Percentiles rank a stretch among this genome's conserved stretches.
These are phyloP conservation scores for Manacus vitellinus DNA, from an alignment of 2,113 vertebrate species.

Conservation along the genomic window DNA sequence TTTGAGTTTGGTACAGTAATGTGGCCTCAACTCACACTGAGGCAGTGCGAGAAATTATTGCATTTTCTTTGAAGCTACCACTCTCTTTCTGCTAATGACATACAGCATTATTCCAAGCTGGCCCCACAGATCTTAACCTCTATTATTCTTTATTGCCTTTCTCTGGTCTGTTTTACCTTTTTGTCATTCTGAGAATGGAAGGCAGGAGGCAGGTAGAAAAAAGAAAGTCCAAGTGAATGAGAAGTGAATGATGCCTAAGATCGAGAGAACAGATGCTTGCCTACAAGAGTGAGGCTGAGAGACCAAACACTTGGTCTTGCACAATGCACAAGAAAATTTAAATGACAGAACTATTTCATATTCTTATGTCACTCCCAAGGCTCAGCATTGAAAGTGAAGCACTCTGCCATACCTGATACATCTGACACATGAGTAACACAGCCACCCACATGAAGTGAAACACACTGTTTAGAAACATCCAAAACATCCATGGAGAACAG, in stretches of 20 bases:
- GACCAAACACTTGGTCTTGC: not conserved
- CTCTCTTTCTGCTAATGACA: not conserved
- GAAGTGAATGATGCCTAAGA: not conserved
- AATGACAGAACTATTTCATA: not conserved
- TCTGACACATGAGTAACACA: constrained; percentile 98
- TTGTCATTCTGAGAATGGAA: not conserved
- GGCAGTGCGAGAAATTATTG: not conserved
- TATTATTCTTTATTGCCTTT: not conserved
- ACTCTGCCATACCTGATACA: constrained; percentile 89
- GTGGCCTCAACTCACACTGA: not conserved
- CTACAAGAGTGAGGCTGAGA: not conserved
- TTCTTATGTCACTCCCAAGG: not conserved
- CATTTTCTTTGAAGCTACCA: not conserved
- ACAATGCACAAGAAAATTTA: not conserved
- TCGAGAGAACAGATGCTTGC: not conserved
- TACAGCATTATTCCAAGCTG: not conserved
- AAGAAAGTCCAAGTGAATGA: not conserved
- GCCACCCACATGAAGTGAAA: constrained; percentile 99
- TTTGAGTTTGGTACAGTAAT: not conserved
- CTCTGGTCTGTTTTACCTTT: not conserved
- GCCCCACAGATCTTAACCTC: not conserved
- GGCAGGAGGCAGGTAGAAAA: not conserved
- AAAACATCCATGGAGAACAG: constrained; percentile 99
- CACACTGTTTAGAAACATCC: constrained; percentile 99
- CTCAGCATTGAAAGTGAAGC: not conserved